A percentile compares a stretch with the other conserved stretches of the same genome.
Evolutionary conservation across 2,797 vertebrate species (phyloP).

Genomic region (Epinephelus malabaricus): DNA sequence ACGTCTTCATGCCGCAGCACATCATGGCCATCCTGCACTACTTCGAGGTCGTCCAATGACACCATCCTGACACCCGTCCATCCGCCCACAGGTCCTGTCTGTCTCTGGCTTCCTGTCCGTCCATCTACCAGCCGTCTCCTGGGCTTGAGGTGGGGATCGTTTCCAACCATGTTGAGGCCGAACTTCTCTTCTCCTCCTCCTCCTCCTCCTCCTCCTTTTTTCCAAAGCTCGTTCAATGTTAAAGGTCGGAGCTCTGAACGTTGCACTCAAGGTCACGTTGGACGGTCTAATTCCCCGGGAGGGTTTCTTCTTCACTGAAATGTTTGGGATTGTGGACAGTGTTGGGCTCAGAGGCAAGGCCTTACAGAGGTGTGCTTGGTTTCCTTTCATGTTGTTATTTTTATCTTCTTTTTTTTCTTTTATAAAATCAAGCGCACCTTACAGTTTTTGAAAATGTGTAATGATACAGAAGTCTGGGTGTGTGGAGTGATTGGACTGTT

Average conservation of each 20-base stretch:
- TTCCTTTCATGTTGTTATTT: background rate
- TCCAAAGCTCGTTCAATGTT: constrained; percentile 6
- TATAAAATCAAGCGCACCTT: constrained; percentile 23
- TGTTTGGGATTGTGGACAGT: background rate
- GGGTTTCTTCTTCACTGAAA: constrained; percentile 1
- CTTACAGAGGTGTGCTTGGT: background rate
- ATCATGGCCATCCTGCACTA: constrained; percentile 99
- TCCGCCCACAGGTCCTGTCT: background rate
- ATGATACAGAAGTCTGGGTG: constrained; percentile 1
- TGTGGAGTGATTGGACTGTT: background rate
- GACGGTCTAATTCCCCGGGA: background rate
- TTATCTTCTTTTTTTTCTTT: background rate
- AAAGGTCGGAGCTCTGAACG: constrained; percentile 12
- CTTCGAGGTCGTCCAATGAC: constrained; percentile 95
- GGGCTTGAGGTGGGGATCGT: background rate
- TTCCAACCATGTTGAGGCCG: background rate
- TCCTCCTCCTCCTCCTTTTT: no score
- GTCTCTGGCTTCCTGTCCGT: constrained; percentile 20
- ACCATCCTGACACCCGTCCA: background rate
- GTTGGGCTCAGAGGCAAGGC: background rate
- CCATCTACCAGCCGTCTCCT: background rate
- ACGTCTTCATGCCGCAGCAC: constrained; percentile 98
- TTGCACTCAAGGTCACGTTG: background rate
- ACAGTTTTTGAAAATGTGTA: constrained; percentile 10
- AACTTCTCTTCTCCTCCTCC: background rate